Evolutionary conservation across 92 coral and sea anemone species (phyloP).

Genomic region (Pocillopora meandrina): DNA sequence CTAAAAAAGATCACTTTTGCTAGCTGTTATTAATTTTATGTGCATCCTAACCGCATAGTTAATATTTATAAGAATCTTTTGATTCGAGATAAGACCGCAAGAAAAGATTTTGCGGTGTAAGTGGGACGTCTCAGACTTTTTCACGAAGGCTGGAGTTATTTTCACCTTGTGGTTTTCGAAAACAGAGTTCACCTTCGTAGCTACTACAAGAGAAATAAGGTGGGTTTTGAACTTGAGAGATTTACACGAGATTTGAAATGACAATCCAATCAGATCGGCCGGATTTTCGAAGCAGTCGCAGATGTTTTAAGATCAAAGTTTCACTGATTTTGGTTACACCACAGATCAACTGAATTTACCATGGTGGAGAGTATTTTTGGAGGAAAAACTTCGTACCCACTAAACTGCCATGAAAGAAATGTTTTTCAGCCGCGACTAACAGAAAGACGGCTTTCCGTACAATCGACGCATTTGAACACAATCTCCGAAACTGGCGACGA

Average conservation of each 20-base stretch:
- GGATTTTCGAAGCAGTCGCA: constrained; percentile 23
- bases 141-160: neutral
- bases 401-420: constrained; percentile 18
- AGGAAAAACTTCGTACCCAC: constrained; percentile 31
- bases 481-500: constrained; percentile 58
- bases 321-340: neutral
- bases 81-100: constrained; percentile 33
- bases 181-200: constrained; percentile 13
- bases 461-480: constrained; percentile 46
- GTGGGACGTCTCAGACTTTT: neutral
- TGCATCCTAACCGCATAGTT: constrained; percentile 38
- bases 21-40: constrained; percentile 37
- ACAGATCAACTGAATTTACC: neutral
- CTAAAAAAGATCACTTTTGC: constrained; percentile 50
- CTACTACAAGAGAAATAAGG: neutral
- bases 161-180: constrained; percentile 19
- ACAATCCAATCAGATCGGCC: constrained; percentile 12
- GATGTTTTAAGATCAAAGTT: constrained; percentile 15
- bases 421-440: constrained; percentile 27
- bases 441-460: constrained; percentile 39
- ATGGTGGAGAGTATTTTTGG: constrained; percentile 66
- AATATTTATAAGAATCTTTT: constrained; percentile 44
- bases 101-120: constrained; percentile 8
- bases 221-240: constrained; percentile 13
- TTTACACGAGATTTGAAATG: constrained; percentile 18